Percentiles rank a stretch among this genome's conserved stretches.
These are phyloP conservation scores for Hypomecis punctinalis DNA, from an alignment of 2,888 invertebrate genomes.

Conservation along the genomic window DNA sequence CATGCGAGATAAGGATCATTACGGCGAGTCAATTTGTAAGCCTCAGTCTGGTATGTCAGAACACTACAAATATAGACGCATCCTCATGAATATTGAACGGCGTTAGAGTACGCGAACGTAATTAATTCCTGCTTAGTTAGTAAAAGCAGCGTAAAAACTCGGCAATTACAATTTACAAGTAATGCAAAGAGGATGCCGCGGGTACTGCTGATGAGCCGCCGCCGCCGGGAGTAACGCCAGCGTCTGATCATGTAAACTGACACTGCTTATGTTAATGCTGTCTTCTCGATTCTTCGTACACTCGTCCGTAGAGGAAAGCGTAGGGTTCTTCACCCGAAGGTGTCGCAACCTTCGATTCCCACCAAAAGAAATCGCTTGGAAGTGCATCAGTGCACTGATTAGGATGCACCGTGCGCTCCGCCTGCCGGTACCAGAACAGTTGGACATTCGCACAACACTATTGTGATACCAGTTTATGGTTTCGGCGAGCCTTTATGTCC, in stretches of 20 bases:
- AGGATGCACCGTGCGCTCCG: conserved; percentile 70
- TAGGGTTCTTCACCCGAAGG: conserved; percentile 8
- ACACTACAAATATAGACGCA: conserved; percentile 27
- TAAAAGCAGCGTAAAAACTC: conserved; percentile 31
- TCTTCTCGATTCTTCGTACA: conserved; percentile 12
- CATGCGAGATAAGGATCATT: conserved; percentile 13
- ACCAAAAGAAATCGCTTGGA: conserved; percentile 58
- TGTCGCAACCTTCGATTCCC: conserved; percentile 59
- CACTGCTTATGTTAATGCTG: conserved; percentile 8
- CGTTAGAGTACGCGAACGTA: conserved; percentile 28
- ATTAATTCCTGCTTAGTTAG: conserved; percentile 30
- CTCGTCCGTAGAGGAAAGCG: conserved; percentile 28
- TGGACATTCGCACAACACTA: conserved; percentile 82
- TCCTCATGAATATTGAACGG: conserved; percentile 30
- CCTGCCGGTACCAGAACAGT: conserved; percentile 74
- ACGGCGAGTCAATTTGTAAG: conserved; percentile 20
- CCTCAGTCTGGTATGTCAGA: conserved; percentile 21
- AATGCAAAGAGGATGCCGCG: conserved; percentile 24
- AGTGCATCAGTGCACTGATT: conserved; percentile 77
- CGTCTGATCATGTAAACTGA: conserved; percentile 20
- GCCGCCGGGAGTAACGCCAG: conserved; percentile 10
- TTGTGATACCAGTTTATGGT: conserved; percentile 83
- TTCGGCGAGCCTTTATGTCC: conserved; percentile 77
- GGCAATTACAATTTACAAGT: conserved; percentile 28
- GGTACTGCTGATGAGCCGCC: conserved; percentile 22